These are phyloP conservation scores for Ceyx cyanopectus DNA, from an alignment of 2,113 vertebrate genomes.

Conservation along the genomic window DNA sequence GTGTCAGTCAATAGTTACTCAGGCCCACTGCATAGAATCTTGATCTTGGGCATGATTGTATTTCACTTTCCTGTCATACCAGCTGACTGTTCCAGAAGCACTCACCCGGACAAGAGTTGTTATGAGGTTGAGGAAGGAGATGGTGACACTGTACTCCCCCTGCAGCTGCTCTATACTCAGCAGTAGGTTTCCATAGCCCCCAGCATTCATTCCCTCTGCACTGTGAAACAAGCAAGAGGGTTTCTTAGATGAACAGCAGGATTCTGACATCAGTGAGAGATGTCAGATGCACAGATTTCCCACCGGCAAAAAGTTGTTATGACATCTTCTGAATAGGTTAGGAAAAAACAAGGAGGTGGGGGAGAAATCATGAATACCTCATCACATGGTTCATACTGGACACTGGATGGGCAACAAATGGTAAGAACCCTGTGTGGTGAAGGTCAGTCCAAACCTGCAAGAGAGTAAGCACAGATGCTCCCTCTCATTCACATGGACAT, in stretches of 20 bases:
- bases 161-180: slow-evolving; percentile 94
- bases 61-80: background rate
- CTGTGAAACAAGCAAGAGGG: slow-evolving; percentile 69
- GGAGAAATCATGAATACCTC: slow-evolving; percentile 79
- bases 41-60: background rate
- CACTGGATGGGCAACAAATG: slow-evolving; percentile 88
- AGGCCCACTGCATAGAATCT: background rate
- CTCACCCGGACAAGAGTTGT: slow-evolving; percentile 94
- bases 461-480: background rate
- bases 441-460: slow-evolving; percentile 96
- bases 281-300: background rate
- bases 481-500: background rate
- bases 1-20: too few relatives aligned
- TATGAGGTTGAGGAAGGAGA: slow-evolving; percentile 91
- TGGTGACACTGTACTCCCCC: slow-evolving; percentile 92
- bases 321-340: background rate
- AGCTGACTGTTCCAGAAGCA: background rate
- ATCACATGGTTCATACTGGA: slow-evolving; percentile 89
- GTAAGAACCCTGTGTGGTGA: slow-evolving; percentile 95
- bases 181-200: slow-evolving; percentile 92
- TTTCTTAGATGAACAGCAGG: background rate
- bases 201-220: slow-evolving; percentile 97
- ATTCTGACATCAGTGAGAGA: background rate
- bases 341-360: background rate
- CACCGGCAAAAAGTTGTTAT: background rate